Base-by-base conservation (phyloP, 2,113 vertebrate genomes). In the Numenius arquata region DNA sequence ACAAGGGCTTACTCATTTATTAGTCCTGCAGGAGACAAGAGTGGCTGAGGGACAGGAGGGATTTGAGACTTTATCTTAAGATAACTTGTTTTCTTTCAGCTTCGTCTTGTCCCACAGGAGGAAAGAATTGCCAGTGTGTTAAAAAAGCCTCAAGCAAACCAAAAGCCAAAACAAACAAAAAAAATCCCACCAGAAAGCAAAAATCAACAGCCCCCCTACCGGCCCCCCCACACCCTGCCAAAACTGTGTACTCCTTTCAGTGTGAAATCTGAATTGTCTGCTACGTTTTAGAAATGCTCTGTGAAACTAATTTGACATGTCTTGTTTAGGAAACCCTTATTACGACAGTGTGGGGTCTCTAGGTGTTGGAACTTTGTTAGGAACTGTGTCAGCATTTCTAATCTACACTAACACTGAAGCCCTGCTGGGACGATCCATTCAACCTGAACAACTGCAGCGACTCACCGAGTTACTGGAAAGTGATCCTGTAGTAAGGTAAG, bases 401-500 rank as follows among this genome's bases (percentile, higher is more conserved):
- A 99, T 99, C 98, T 99, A 99, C 98, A 99, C 99, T 10, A 99
- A 99, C 97, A 99, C 99, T 1, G 99, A 99, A 97, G 99, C 99
- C 15, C 98, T 99, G 61, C 96, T 99, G 93, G 99, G 99, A 23
- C 98, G 99, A 63, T 99, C 99, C 94, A 99, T 99, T 93, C 98
- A 99, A 91, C 97, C 99, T 3, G 99, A 99, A 11, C 98, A 98
- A 22, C 98, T 99, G 15, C 99, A 99, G 81, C 99, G 98, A 82
- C 99, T 99, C n/a, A 99, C 99, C 0, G 99, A 99, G 96, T 98
- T 99, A 85, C 95, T 99, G 90, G 99, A 99, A 97, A 99, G 98
- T 15, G 99, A 99, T 96, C 99, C 99, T 13, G 99, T 98, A 25
- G 99, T 99, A 45, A 99, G 99, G 99, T 99, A 55, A 86, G 73